Base-by-base conservation (phyloP, 2,888 invertebrate genomes). In the Drosophila lacicola region DNA sequence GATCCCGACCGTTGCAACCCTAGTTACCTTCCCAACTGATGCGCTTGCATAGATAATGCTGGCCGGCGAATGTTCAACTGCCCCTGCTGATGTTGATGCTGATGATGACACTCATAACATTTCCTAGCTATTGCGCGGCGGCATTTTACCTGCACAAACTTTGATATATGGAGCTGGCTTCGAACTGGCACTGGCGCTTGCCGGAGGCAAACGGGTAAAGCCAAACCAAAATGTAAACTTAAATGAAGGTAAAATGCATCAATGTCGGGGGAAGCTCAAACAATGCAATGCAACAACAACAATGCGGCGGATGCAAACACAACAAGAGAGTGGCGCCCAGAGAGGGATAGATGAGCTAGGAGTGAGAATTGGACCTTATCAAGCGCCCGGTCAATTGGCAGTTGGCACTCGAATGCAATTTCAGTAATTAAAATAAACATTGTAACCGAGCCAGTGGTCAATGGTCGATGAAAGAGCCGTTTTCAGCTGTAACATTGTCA, bases 341-440 rank as follows among this genome's bases (percentile, higher is more conserved):
- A 42, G 42, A 25, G 21, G 19, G 8, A 44, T 13, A 39, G 21
- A 21, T 8, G 19, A 0, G 4, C 44, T 21, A 9, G 53, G 49
- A 60, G 47, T 67, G 74, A 39, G 68, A 57, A 56, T 37, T 21
- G 44, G 53, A 63, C 60, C 61, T 45, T 45, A 50, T 60, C 36
- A 71, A 58, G 58, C 71, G 55, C 37, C 39, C 41, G 58, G 66
- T 44, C 74, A 78, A 72, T 75, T 72, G 64, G 70, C 89, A 88
- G 85, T 89, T 88, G 80, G 86, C 89, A 87, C 88, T 89, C 80
- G 86, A 87, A 88, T 89, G 88, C 86, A 87, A 87, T 87, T 87
- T 87, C 86, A 88, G 86, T 87, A 87, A 87, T 87, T 89, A 87
- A 87, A 87, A 87, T 87, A 87, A 87, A 87, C 86, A 86, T 62